phyloP scores from a whole-genome alignment of 1,140 invertebrate species.

The Orchesella cincta region DNA sequence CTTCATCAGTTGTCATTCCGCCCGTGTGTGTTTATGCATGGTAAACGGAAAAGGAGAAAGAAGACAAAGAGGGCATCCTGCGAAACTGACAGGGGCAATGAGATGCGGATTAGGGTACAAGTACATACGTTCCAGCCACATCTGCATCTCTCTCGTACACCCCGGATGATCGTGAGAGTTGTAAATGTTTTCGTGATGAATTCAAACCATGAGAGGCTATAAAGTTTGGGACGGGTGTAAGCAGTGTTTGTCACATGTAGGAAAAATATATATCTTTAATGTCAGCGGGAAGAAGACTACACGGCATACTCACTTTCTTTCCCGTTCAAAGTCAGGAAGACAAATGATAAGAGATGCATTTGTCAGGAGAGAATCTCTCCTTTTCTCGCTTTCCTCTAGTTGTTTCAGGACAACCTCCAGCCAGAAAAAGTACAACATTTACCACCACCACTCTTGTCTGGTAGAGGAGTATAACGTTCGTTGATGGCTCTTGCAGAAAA shows the following conservation, averaged over 20 bases:
- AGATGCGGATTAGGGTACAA: neutral
- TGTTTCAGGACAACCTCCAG: neutral
- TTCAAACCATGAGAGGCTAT: no score
- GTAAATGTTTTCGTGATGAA: no score
- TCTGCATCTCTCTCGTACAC: no score
- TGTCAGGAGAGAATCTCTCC: constrained; percentile 12
- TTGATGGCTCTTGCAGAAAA: constrained; percentile 10
- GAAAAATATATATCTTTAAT: neutral
- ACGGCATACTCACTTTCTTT: neutral
- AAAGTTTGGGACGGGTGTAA: neutral
- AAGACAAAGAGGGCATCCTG: constrained; percentile 3
- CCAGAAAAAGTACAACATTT: neutral
- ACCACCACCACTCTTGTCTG: neutral
- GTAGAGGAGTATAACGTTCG: neutral
- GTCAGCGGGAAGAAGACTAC: neutral
- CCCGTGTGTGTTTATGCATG: neutral
- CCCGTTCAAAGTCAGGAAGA: neutral
- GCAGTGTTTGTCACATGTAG: neutral
- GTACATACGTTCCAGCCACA: neutral
- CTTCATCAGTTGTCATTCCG: constrained; percentile 24
- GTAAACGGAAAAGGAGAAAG: neutral
- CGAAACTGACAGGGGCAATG: constrained; percentile 6
- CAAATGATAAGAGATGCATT: constrained; percentile 24
- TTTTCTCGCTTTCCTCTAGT: neutral
- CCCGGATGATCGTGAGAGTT: no score